Percentiles rank a stretch among this genome's conserved stretches.
These are phyloP conservation scores for Ichneumon xanthorius DNA, from an alignment of 2,888 invertebrate genomes.

Conservation along the genomic window DNA sequence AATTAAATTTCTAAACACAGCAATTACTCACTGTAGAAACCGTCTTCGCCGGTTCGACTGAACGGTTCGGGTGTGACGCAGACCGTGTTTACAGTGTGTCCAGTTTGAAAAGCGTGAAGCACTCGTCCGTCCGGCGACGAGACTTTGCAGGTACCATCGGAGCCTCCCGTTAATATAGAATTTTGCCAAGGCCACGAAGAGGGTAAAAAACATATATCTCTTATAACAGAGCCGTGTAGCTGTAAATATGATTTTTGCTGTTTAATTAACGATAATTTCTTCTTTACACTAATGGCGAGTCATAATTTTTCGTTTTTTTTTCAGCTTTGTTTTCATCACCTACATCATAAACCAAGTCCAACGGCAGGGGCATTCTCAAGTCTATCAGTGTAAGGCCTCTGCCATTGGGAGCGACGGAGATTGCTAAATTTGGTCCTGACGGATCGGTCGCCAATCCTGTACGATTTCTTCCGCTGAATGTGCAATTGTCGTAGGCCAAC, in stretches of 20 bases:
- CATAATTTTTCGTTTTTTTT: background rate
- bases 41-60: constrained; percentile 81
- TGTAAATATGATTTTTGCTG: constrained; percentile 69
- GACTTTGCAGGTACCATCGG: constrained; percentile 85
- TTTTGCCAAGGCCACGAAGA: constrained; percentile 85
- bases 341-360: constrained; percentile 85
- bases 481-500: constrained; percentile 85
- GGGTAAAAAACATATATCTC: constrained; percentile 85
- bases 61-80: constrained; percentile 85
- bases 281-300: background rate
- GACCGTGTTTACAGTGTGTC: constrained; percentile 84
- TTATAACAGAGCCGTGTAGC: constrained; percentile 84
- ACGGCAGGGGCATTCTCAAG: constrained; percentile 85
- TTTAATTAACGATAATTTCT: constrained; percentile 3
- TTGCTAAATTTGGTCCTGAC: constrained; percentile 84
- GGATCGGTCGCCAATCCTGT: constrained; percentile 85
- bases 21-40: constrained; percentile 83
- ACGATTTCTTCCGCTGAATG: constrained; percentile 84
- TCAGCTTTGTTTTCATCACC: constrained; percentile 62
- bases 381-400: constrained; percentile 85
- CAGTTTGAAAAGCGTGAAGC: constrained; percentile 83
- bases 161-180: constrained; percentile 83
- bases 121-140: constrained; percentile 84
- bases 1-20: background rate
- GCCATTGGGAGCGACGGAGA: constrained; percentile 85